These are phyloP conservation scores for Dolichomitus sp. DNA, from an alignment of 2,888 invertebrate genomes.

Conservation along the genomic window DNA sequence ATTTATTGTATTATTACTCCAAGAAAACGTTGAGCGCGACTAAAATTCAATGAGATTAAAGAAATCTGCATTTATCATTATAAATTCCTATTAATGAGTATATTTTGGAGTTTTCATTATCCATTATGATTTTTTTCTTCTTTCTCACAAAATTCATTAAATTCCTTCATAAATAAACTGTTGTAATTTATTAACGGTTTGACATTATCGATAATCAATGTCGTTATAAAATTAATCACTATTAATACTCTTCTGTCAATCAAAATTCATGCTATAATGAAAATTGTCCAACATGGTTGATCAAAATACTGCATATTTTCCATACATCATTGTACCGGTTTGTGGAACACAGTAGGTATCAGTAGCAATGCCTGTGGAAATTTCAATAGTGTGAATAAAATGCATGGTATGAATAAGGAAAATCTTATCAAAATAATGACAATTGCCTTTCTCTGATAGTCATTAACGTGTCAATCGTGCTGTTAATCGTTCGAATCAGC, in stretches of 20 bases:
- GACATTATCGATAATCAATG: too few relatives aligned
- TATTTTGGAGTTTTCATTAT: background rate
- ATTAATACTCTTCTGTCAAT: background rate
- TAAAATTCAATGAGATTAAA: background rate
- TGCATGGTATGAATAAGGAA: background rate
- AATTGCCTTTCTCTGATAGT: background rate
- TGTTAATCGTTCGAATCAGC: slow-evolving; percentile 59
- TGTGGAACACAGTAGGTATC: too few relatives aligned
- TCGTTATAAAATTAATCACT: too few relatives aligned
- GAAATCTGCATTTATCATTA: slow-evolving; percentile 37
- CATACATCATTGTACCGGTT: too few relatives aligned
- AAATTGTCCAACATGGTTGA: too few relatives aligned
- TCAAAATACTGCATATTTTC: too few relatives aligned
- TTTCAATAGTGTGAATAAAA: too few relatives aligned
- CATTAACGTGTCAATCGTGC: slow-evolving; percentile 57
- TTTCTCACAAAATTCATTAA: background rate
- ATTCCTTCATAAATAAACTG: background rate
- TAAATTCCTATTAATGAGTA: slow-evolving; percentile 20
- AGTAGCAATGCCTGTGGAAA: too few relatives aligned
- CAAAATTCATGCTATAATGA: background rate
- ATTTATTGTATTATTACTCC: slow-evolving; percentile 14
- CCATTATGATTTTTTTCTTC: background rate
- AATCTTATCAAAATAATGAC: background rate
- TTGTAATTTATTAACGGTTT: too few relatives aligned
- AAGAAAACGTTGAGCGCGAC: background rate